Evolutionary conservation across 1,140 invertebrate genomes (phyloP), one percentile per base, ranked within the genome.

Genomic region (Aradophagus sp.): DNA sequence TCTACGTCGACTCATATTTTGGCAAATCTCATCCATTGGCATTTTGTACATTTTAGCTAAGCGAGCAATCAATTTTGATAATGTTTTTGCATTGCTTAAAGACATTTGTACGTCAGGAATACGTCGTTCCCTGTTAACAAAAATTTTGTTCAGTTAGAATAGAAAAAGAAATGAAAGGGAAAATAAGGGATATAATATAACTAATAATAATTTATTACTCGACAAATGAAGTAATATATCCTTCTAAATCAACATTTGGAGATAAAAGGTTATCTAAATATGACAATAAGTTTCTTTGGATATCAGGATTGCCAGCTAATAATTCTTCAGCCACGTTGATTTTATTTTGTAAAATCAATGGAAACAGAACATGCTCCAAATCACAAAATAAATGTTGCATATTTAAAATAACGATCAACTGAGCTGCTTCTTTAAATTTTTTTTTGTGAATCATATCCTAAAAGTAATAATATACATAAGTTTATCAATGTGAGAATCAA

Each of bases 261-360:
- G 84, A 82, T 26, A 91, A 76, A 29, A 90, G 74, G 26, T 85
- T 84, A 75, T 93, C 92, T 11, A 93, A 81, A 73, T 89, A 90
- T 27, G 81, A 77, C 0, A 93, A 83, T 6, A 92, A 80, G 7
- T 84, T 80, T 34, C 77, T 75, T 67, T 91, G 91, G 47, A 90
- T 87, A 5, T 87, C 67, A n/a, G 86, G 86, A 63, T 87, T 89
- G 29, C 86, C 84, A 27, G 75, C 73, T 42, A 93, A 77, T 84
- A 92, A 92, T 50, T 90, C 89, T 80, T 93, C 90, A 31, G 90
- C 87, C 16, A 91, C 73, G 68, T 86, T 88, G 15, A 89, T 72
- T 77, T 92, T 92, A 74, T 93, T 91, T 87, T 93, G 91, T 8
- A 93, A 81, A 71, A 93, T 84, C 12, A 94, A 80, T 11, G 92